Conservation (phyloP, 2,888 invertebrate genomes). For the Harpagoxenus sublaevis region DNA sequence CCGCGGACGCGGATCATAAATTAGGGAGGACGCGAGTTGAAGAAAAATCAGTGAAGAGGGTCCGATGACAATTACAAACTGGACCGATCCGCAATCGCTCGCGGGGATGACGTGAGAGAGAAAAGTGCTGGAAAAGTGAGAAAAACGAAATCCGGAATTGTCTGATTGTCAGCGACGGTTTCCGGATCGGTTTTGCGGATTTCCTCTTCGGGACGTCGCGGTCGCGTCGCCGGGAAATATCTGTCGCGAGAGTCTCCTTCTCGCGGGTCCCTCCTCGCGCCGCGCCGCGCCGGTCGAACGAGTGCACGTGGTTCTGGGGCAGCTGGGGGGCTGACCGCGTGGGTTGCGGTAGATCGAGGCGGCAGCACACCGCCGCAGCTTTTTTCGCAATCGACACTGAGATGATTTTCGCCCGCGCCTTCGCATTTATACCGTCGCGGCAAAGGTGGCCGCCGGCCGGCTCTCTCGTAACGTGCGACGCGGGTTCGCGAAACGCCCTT, state of each 20-base stretch:
- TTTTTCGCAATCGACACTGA: conserved; percentile 76
- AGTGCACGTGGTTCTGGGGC: conserved; percentile 42
- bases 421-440: conserved; percentile 74
- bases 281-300: conserved; percentile 14
- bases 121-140: not conserved
- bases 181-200: not conserved
- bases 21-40: not conserved
- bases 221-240: not conserved
- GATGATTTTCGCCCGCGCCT: conserved; percentile 75
- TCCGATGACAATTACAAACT: conserved; percentile 3
- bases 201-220: not conserved
- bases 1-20: not conserved
- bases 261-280: too few species aligned
- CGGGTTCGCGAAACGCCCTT: conserved; percentile 61
- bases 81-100: not conserved
- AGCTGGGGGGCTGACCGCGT: not conserved
- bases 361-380: conserved; percentile 54
- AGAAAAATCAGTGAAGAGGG: not conserved
- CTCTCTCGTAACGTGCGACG: conserved; percentile 63
- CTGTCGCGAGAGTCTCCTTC: not conserved
- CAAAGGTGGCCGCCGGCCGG: conserved; percentile 44
- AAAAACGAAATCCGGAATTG: not conserved
- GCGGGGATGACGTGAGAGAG: not conserved
- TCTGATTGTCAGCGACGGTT: not conserved
- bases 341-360: not conserved